Evolutionary conservation across 2,888 invertebrate genomes (phyloP), one percentile per base, ranked within the genome.

Genomic region (Chironomus tentans): DNA sequence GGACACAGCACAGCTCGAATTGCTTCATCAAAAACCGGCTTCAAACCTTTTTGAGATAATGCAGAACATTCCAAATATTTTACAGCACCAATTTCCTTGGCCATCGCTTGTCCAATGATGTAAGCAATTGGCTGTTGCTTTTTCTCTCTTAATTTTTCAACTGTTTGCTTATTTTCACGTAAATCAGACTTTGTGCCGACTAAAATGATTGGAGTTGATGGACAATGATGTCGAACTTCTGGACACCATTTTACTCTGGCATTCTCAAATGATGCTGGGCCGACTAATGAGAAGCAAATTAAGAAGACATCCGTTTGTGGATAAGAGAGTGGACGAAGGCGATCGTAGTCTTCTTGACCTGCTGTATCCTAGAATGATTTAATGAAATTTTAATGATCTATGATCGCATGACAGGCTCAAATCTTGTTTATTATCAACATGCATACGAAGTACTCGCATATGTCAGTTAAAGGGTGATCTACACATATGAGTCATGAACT

Each of bases 121-220:
- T 10, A 38, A 38, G 10, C 10, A 10, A 98, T 97, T 48, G 98
- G 98, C 68, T 96, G 92, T 78, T 98, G 87, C 85, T 97, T 97
- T 86, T 98, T 97, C 84, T 98, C 97, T 85, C 95, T 94, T 79
- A 98, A 88, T 85, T 96, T 97, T 82, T 98, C 98, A 80, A 98
- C 93, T 77, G 97, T 98, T 82, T 92, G 93, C 85, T 95, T 94
- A 86, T 98, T 95, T 84, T 98, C 98, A 82, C 98, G 91, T 79
- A 99, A 88, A 86, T 99, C 98, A 78, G 87, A 82, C 80, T 88
- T 88, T 72, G 88, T 88, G 62, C 88, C 88, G 12, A 89, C 84
- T 56, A 89, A 81, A 78, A 88, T 88, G 77, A 88, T 88, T 4
- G 88, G 88, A 12, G 88, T 88, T 78, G 85, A 86, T 12, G 88